phyloP scores from a whole-genome alignment of 2,888 invertebrate species.

The Cephus rjabovi region DNA sequence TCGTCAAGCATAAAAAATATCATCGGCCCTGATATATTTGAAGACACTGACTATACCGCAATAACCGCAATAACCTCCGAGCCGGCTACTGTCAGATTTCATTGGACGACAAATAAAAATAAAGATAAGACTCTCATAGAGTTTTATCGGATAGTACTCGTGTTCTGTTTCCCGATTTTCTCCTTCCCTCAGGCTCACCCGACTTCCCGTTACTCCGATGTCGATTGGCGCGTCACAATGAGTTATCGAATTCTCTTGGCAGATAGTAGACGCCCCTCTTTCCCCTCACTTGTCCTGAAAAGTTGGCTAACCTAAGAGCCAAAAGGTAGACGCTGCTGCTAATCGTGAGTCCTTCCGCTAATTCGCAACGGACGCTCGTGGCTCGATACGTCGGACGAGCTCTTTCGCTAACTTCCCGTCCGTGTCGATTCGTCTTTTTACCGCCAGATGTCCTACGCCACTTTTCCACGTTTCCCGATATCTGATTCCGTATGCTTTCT shows the following conservation, averaged over 20 bases:
- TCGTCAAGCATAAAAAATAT: too few species aligned
- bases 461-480: not conserved
- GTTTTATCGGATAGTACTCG: not conserved
- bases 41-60: not conserved
- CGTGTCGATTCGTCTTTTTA: not conserved
- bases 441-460: not conserved
- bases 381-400: not conserved
- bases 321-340: not conserved
- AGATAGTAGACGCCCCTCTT: not conserved
- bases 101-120: not conserved
- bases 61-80: not conserved
- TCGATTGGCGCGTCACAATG: not conserved
- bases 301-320: not conserved
- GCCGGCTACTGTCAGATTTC: not conserved
- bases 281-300: not conserved
- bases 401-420: not conserved
- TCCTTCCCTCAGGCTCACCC: not conserved
- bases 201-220: not conserved
- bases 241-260: not conserved
- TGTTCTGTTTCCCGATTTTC: not conserved
- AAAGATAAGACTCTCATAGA: not conserved
- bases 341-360: not conserved
- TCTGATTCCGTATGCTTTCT: not conserved
- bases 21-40: too few species aligned
- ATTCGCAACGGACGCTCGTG: not conserved